Base-by-base conservation (phyloP, 2,113 vertebrate species). In the Daboia siamensis region DNA sequence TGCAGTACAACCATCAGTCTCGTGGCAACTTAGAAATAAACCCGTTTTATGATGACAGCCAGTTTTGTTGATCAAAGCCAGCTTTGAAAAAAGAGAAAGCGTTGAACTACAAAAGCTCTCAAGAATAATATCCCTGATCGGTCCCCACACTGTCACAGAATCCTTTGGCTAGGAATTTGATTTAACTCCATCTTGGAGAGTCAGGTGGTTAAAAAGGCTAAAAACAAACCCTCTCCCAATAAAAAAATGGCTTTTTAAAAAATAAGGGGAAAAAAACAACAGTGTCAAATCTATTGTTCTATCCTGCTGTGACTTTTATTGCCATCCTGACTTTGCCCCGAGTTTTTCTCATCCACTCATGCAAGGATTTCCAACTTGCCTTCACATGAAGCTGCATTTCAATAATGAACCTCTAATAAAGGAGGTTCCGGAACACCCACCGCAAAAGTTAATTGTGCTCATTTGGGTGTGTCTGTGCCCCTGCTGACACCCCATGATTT, bases 291-390 rank as follows among this genome's bases (percentile, higher is more conserved):
- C 80, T 29, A 5, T 61, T 0, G 0, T 17, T 23, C 24, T 29
- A 10, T 51, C 44, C 7, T 6, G 0, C n/a, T 13, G 44, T 15
- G 10, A 11, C 0, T 86, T n/a, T 56, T 13, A 46, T 57, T 6
- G 24, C 85, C 29, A 0, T 33, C 11, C 13, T n/a, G 29, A 59
- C 1, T 0, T 89, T 55, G 54, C 1, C 9, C 3, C 2, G 54
- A 23, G 26, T 29, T 92, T 84, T 55, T 33, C 87, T 92, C n/a
- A 44, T 86, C 20, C 89, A 52, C 11, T 55, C 33, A 88, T 90
- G 90, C 9, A 9, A 1, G 55, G 3, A 26, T 90, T 12, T 0
- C 84, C 39, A 92, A 89, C 74, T 10, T 7, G n/a, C 8, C 15
- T 46, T 51, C n/a, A 0, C 23, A 6, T 10, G 11, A 15, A 89